Percentiles rank a stretch among this genome's conserved stretches.
Evolutionary conservation across 2,888 invertebrate genomes (phyloP).

Genomic region (Lymantria dispar): DNA sequence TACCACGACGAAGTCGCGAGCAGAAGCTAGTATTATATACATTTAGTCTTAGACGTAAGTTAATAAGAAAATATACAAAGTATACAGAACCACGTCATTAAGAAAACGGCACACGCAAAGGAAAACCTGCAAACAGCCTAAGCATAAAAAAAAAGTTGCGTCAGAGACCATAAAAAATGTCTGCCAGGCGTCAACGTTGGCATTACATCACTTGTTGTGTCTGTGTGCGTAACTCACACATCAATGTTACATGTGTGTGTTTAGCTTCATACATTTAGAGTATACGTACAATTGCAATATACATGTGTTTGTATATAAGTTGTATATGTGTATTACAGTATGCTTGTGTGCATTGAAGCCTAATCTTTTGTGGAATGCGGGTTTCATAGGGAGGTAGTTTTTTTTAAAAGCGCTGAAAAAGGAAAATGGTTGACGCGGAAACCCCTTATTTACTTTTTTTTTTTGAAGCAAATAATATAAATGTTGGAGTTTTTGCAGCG

Average conservation of each 20-base stretch:
- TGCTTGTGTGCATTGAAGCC: conserved; percentile 47
- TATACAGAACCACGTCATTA: no score
- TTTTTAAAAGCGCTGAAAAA: conserved; percentile 67
- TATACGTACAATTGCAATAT: not conserved
- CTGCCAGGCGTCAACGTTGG: conserved; percentile 73
- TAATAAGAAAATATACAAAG: no score
- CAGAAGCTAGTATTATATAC: no score
- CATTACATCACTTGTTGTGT: conserved; percentile 67
- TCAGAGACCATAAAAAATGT: conserved; percentile 80
- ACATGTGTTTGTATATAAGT: conserved; percentile 52
- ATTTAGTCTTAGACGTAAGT: no score
- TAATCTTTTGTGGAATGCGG: conserved; percentile 80
- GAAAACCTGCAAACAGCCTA: conserved; percentile 48
- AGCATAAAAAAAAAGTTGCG: conserved; percentile 74
- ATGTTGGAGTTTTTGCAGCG: conserved; percentile 10
- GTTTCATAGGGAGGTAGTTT: conserved; percentile 69
- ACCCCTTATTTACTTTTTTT: conserved; percentile 37
- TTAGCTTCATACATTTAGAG: conserved; percentile 7
- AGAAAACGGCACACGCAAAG: conserved; percentile 7
- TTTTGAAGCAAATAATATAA: conserved; percentile 30
- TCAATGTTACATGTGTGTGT: conserved; percentile 25
- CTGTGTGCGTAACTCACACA: conserved; percentile 39
- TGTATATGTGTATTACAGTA: conserved; percentile 30
- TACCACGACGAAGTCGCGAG: no score
- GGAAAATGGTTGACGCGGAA: conserved; percentile 57